These are phyloP conservation scores for Eutrigla gurnardus DNA, from an alignment of 2,797 vertebrate species.

Conservation along the genomic window DNA sequence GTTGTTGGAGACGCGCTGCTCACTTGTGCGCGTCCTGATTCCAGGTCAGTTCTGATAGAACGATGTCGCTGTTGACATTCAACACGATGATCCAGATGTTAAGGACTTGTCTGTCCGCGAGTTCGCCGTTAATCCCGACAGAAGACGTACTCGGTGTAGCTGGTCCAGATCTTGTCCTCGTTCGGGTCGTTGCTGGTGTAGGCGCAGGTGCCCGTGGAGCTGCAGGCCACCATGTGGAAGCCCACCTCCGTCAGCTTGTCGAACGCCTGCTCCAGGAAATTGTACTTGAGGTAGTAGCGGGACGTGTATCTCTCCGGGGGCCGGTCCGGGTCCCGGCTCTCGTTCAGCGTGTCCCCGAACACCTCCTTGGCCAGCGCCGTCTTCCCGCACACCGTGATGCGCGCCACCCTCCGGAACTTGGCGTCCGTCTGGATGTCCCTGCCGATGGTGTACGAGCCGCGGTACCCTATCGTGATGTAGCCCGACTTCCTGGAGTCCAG, in stretches of 20 bases:
- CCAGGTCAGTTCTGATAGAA: too few relatives aligned
- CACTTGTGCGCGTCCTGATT: too few relatives aligned
- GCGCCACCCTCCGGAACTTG: slow-evolving; percentile 92
- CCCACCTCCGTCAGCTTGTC: slow-evolving; percentile 92
- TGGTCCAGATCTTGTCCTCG: slow-evolving; percentile 97
- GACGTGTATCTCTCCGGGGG: slow-evolving; percentile 94
- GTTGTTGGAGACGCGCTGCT: too few relatives aligned
- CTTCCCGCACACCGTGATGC: slow-evolving; percentile 95
- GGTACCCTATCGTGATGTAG: slow-evolving; percentile 94
- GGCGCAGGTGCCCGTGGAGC: slow-evolving; percentile 93
- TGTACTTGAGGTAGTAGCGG: slow-evolving; percentile 94
- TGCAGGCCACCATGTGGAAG: slow-evolving; percentile 96
- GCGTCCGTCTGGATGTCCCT: slow-evolving; percentile 94
- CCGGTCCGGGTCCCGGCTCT: slow-evolving; percentile 93
- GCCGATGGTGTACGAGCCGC: slow-evolving; percentile 92
- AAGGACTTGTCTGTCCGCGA: too few relatives aligned
- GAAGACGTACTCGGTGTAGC: slow-evolving; percentile 97
- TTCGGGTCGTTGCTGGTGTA: slow-evolving; percentile 91
- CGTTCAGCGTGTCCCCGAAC: slow-evolving; percentile 94
- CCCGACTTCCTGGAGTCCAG: slow-evolving; percentile 86
- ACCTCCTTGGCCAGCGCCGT: slow-evolving; percentile 94
- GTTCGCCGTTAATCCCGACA: slow-evolving; percentile 91
- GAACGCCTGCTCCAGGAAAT: slow-evolving; percentile 95
- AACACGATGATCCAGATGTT: slow-evolving; percentile 12
- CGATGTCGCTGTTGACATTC: neutral